Conservation (phyloP, 2,113 vertebrate genomes). For the Hydrochoerus hydrochaeris region DNA sequence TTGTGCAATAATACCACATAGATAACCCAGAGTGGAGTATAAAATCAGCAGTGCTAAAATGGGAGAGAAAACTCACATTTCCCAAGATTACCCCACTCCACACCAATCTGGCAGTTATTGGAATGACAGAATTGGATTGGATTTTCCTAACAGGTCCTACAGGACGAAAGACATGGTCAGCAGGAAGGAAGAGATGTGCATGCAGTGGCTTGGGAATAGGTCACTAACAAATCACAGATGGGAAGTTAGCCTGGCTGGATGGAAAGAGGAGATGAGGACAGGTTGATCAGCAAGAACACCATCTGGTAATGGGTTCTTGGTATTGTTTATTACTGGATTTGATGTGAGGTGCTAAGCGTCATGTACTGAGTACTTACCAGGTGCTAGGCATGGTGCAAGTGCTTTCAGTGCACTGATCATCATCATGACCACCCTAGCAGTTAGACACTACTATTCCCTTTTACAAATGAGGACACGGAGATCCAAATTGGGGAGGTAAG, state of each 20-base stretch:
- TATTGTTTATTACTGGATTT: not conserved
- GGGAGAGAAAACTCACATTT: not conserved
- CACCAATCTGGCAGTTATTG: not conserved
- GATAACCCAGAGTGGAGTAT: not conserved
- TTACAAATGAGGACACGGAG: not conserved
- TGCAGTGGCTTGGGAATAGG: not conserved
- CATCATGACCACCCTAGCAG: not conserved
- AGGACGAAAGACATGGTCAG: not conserved
- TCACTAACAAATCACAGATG: not conserved
- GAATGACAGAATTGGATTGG: not conserved
- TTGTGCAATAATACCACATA: not conserved
- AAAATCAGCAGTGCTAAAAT: not conserved
- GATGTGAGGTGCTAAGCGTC: not conserved
- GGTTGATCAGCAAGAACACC: not conserved
- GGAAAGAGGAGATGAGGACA: not conserved
- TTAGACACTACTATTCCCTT: not conserved
- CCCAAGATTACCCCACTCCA: not conserved
- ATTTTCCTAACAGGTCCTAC: slow-evolving; percentile 8
- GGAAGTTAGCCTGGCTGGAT: not conserved
- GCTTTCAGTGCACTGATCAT: not conserved
- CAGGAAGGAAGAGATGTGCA: not conserved
- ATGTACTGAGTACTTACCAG: not conserved
- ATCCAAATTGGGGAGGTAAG: not conserved
- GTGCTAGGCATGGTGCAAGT: not conserved
- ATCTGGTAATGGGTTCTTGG: not conserved